Conservation (phyloP, 2,888 invertebrate genomes). For the Drosophila diplacantha region DNA sequence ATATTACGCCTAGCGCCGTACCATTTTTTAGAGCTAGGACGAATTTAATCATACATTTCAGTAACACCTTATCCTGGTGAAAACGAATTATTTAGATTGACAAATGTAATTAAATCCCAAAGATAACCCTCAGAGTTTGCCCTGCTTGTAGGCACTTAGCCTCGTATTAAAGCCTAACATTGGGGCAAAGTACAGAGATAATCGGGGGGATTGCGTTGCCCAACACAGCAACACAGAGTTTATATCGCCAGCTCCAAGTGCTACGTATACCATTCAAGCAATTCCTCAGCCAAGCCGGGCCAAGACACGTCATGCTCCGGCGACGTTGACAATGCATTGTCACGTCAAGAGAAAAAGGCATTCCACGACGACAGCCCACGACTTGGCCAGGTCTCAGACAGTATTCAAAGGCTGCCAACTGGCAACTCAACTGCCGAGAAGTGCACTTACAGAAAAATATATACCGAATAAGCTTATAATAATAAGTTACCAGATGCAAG, state of each 20-base stretch:
- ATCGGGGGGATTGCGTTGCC: constrained; percentile 5
- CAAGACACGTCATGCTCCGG: constrained; percentile 40
- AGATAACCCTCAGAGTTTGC: background rate
- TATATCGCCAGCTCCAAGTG: constrained; percentile 13
- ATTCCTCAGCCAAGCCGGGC: constrained; percentile 8
- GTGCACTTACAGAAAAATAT: constrained; percentile 18
- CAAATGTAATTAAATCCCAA: background rate
- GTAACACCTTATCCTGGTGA: too few relatives aligned
- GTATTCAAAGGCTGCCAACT: constrained; percentile 26
- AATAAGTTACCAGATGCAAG: background rate
- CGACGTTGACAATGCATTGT: constrained; percentile 38
- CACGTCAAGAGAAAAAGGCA: constrained; percentile 41
- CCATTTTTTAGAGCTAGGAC: too few relatives aligned
- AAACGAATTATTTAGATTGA: background rate
- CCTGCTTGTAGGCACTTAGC: constrained; percentile 6
- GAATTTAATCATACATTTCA: too few relatives aligned
- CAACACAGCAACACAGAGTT: constrained; percentile 1
- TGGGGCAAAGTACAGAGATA: constrained; percentile 12
- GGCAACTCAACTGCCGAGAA: constrained; percentile 3
- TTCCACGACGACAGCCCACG: constrained; percentile 40
- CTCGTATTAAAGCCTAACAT: constrained; percentile 15
- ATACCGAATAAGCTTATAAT: background rate
- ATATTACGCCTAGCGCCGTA: background rate
- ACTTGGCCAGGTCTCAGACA: constrained; percentile 26
- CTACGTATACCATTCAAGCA: constrained; percentile 1